Conservation (phyloP, 1,140 invertebrate species). For the Metopolophium dirhodum region DNA sequence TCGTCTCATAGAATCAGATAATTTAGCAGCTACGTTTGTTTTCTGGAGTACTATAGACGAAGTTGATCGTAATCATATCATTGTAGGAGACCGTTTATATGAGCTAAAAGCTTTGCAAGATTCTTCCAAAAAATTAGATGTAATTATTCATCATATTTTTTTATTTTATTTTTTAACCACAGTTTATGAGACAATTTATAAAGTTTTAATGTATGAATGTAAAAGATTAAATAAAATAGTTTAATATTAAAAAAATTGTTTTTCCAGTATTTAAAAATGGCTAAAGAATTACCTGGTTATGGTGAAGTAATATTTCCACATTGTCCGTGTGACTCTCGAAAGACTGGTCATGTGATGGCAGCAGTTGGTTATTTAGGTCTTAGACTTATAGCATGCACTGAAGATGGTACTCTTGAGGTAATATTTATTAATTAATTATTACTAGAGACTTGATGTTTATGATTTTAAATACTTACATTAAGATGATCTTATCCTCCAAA, state of each 20-base stretch:
- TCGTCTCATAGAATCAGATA: conserved; percentile 69
- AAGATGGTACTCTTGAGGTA: conserved; percentile 82
- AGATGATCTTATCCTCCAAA: neutral
- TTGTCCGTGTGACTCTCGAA: conserved; percentile 91
- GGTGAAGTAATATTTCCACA: conserved; percentile 93
- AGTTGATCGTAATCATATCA: conserved; percentile 90
- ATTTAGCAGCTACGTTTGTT: conserved; percentile 74
- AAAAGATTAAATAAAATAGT: neutral
- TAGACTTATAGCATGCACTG: conserved; percentile 85
- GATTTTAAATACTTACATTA: no score
- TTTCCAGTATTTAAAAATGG: conserved; percentile 81
- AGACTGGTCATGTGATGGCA: conserved; percentile 89
- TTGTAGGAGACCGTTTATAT: conserved; percentile 87
- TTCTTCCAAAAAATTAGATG: conserved; percentile 82
- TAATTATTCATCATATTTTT: conserved; percentile 60
- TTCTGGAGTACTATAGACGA: conserved; percentile 91
- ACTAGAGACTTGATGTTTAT: neutral
- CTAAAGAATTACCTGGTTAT: conserved; percentile 86
- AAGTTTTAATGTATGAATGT: neutral
- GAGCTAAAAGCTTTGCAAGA: conserved; percentile 95
- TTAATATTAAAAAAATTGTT: neutral
- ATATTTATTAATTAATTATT: neutral
- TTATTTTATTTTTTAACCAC: neutral
- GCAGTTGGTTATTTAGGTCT: conserved; percentile 77
- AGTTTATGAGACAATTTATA: neutral